phyloP scores from a whole-genome alignment of 2,113 vertebrate genomes.

The Platysternon megacephalum region DNA sequence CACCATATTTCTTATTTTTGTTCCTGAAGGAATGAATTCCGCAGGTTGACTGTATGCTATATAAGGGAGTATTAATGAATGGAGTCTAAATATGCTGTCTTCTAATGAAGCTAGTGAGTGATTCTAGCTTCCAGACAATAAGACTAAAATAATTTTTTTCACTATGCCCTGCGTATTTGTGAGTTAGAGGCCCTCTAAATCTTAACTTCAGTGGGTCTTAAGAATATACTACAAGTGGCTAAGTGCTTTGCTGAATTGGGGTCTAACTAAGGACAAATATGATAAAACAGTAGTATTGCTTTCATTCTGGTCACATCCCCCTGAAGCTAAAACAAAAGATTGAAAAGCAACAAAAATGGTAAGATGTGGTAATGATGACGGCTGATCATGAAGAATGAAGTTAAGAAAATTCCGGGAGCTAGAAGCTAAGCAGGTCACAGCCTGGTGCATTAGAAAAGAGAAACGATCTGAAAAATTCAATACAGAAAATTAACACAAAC shows the following conservation, averaged over 20 bases:
- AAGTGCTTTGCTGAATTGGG: background rate
- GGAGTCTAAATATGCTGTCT: background rate
- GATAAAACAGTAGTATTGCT: background rate
- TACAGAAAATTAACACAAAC: background rate
- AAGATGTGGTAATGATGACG: background rate
- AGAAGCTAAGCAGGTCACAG: background rate
- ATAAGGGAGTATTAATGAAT: background rate
- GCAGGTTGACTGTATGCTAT: background rate
- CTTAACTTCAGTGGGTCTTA: background rate
- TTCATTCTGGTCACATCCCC: background rate
- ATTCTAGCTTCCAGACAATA: background rate
- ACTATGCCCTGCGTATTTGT: background rate
- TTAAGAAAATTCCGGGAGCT: background rate
- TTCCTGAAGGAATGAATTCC: background rate
- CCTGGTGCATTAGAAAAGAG: background rate
- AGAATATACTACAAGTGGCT: background rate
- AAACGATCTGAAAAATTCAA: background rate
- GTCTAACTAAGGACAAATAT: no score
- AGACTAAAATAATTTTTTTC: background rate
- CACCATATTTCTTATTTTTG: fast-evolving
- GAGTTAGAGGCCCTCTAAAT: background rate
- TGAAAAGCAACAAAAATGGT: background rate
- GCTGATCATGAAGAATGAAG: background rate
- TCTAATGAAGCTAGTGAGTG: background rate
- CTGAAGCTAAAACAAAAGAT: background rate